Base-by-base conservation (phyloP, 1,140 invertebrate genomes). In the Brachionus rubens region DNA sequence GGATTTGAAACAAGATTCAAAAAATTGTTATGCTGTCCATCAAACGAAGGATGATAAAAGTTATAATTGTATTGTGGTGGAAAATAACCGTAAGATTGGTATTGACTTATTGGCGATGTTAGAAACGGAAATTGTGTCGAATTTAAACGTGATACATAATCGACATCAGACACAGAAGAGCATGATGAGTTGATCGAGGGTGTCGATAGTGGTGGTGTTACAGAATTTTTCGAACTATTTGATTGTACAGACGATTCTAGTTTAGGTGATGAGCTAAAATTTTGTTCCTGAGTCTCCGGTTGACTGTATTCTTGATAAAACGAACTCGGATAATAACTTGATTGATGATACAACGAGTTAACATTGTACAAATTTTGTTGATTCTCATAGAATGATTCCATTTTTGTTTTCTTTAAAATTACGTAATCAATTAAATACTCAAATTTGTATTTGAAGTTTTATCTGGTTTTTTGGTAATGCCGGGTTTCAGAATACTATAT, bases 371-470 rank as follows among this genome's bases (percentile, higher is more conserved):
- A 12, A 21, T 33, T 54, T 54, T 2, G 36, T 26, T 65, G 59
- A 14, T 65, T 46, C 43, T 65, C 59, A 46, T 65, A 65, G 24
- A 65, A 65, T 24, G 59, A 65, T 36, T 65, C 59, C 59, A 65
- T 65, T 65, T 65, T 65, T 43, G 41, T 65, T 36, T 65, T 59
- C 36, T 30, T 41, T 43, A 65, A 65, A 36, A 21, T 59, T 59
- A 59, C 36, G 54, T 59, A 59, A 59, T 59, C 54, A 59, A 59
- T 59, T 59, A 59, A 59, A 59, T 59, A 54, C 10, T 54, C 26
- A 54, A 54, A 28, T 59, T 59, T 36, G 3, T 36, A 36, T 36
- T 36, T 36, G 9, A 5, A 59, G 26, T 33, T 36, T 36, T 28
- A 59, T 36, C 36, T 59, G 54, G 52, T 54, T 54, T 40, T 40